phyloP scores from a whole-genome alignment of 2,888 invertebrate species.

The Thelaira solivaga region DNA sequence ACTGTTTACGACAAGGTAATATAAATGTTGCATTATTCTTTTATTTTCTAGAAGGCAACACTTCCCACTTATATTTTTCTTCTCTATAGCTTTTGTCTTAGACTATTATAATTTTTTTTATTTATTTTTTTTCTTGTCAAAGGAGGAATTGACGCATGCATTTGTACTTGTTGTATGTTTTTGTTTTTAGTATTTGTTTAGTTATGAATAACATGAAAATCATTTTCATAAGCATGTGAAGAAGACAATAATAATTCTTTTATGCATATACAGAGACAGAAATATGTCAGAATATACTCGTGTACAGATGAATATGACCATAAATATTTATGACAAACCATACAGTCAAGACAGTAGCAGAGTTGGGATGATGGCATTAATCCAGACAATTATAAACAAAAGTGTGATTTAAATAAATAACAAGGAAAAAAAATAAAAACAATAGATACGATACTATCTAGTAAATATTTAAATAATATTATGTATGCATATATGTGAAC shows the following conservation, averaged over 20 bases:
- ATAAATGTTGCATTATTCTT: no score
- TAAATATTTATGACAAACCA: neutral
- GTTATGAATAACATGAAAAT: slow-evolving; percentile 23
- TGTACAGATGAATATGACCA: neutral
- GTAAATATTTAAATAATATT: slow-evolving; percentile 39
- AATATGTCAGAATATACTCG: neutral
- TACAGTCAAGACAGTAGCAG: neutral
- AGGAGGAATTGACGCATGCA: no score
- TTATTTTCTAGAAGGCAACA: no score
- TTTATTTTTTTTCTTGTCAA: no score
- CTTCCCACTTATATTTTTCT: no score
- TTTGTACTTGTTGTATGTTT: no score
- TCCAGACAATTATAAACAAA: slow-evolving; percentile 35
- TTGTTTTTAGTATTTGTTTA: slow-evolving; percentile 3
- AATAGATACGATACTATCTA: slow-evolving; percentile 31
- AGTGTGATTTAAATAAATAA: slow-evolving; percentile 45
- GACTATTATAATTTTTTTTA: no score
- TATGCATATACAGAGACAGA: neutral
- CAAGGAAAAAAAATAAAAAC: neutral
- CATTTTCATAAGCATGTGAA: slow-evolving; percentile 4
- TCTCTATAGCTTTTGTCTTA: no score
- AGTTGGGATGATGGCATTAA: slow-evolving; percentile 4
- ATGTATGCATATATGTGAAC: slow-evolving; percentile 1
- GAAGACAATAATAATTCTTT: neutral
- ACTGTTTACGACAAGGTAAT: no score